Evolutionary conservation across 1,140 invertebrate species (phyloP).

Genomic region (Mycetomoellerius zeteki): DNA sequence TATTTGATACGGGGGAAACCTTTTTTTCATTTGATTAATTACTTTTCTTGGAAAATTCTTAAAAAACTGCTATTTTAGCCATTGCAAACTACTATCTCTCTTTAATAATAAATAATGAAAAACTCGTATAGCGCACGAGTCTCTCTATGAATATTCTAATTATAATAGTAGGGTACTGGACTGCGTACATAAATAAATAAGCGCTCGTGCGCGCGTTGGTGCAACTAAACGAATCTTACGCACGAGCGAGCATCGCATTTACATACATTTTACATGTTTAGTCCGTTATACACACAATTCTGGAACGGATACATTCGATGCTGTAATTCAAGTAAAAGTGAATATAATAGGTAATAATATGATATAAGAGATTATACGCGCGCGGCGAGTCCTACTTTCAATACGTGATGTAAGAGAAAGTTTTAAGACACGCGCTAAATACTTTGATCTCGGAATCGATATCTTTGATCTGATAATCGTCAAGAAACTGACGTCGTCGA

Average conservation of each 20-base stretch:
- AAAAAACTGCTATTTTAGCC: too few species aligned
- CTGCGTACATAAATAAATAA: constrained; percentile 41
- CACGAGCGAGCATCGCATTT: constrained; percentile 39
- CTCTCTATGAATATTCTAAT: not conserved
- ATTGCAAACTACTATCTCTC: too few species aligned
- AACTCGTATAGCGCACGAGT: not conserved
- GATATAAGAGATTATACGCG: constrained; percentile 35
- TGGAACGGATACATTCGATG: not conserved
- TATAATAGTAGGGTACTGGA: not conserved
- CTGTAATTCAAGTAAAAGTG: constrained; percentile 26
- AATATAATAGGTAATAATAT: constrained; percentile 44
- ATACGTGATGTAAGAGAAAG: constrained; percentile 31
- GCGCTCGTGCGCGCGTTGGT: not conserved
- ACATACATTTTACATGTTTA: not conserved
- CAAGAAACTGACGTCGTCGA: not conserved
- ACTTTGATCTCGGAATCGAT: constrained; percentile 14
- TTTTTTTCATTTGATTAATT: too few species aligned
- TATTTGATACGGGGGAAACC: too few species aligned
- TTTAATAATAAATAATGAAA: constrained; percentile 29
- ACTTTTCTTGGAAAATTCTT: too few species aligned
- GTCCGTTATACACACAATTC: not conserved
- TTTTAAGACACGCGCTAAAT: constrained; percentile 21
- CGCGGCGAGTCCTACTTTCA: constrained; percentile 31
- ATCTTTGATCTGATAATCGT: constrained; percentile 12
- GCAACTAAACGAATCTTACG: constrained; percentile 43